Evolutionary conservation across 1,140 invertebrate species (phyloP).

Genomic region (Hirudo medicinalis): DNA sequence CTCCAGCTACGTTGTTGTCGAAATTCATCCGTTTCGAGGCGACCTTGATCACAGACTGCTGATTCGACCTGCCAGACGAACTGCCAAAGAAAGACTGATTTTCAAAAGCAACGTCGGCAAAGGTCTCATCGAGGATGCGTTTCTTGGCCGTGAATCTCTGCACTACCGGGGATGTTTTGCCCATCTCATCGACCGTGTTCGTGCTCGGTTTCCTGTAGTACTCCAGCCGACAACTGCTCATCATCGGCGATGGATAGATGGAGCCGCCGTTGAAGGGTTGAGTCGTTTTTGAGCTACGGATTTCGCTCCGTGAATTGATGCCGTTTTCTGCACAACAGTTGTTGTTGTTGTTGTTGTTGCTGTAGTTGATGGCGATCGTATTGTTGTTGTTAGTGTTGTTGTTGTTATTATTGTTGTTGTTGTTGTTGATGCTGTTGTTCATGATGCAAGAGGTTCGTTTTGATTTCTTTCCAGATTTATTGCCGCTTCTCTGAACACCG

Average conservation of each 20-base stretch:
- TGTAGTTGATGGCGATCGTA: not conserved
- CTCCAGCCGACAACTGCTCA: no score
- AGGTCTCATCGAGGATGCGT: no score
- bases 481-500: not conserved
- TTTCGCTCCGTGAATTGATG: not conserved
- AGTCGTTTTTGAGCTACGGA: not conserved
- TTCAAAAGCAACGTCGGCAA: no score
- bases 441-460: not conserved
- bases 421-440: not conserved
- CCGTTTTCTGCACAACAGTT: conserved; percentile 1
- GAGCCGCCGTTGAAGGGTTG: conserved; percentile 27
- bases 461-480: not conserved
- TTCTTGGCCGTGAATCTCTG: no score
- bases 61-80: no score
- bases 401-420: not conserved
- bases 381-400: conserved; percentile 12
- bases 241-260: conserved; percentile 25
- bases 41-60: no score
- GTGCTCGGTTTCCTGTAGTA: no score
- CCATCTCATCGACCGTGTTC: no score
- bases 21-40: no score
- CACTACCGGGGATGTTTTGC: no score
- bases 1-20: no score
- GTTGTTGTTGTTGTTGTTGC: conserved; percentile 16
- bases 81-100: no score